A percentile compares a stretch with the other conserved stretches of the same genome.
Evolutionary conservation across 2,113 vertebrate species (phyloP).

Genomic region (Struthidea cinerea): DNA sequence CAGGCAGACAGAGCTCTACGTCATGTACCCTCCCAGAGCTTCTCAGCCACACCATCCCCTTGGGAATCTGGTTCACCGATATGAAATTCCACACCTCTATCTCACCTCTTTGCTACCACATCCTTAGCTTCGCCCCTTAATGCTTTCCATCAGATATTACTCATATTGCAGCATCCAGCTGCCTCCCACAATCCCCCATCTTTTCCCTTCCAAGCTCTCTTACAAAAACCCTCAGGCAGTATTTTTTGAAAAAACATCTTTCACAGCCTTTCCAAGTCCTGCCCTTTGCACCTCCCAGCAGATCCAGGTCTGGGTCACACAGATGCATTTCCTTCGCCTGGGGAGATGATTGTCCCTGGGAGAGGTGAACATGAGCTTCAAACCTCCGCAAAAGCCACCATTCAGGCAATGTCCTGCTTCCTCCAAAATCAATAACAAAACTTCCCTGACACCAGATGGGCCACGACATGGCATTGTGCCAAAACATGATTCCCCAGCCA

Average conservation of each 20-base stretch:
- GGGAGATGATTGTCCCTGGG: neutral
- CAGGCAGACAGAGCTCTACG: neutral
- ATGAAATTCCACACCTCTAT: conserved; percentile 37
- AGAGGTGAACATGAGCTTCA: neutral
- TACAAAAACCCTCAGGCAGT: neutral
- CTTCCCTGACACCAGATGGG: neutral
- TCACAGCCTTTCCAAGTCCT: neutral
- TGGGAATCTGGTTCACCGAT: neutral
- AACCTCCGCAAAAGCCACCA: neutral
- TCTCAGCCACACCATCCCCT: neutral
- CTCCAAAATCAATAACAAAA: neutral
- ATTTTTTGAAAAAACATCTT: neutral
- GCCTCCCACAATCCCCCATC: neutral
- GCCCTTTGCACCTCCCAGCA: neutral
- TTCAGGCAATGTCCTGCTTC: neutral
- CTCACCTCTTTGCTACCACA: neutral
- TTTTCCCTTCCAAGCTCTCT: neutral
- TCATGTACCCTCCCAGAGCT: neutral
- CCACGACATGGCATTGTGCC: neutral
- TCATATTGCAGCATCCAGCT: neutral
- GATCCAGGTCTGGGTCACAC: neutral
- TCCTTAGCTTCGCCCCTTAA: neutral
- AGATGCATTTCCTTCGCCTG: neutral
- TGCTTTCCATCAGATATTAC: neutral
- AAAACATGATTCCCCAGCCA: neutral